Base-by-base conservation (phyloP, 1,140 invertebrate genomes). In the Hyposmocoma kahamanoa region DNA sequence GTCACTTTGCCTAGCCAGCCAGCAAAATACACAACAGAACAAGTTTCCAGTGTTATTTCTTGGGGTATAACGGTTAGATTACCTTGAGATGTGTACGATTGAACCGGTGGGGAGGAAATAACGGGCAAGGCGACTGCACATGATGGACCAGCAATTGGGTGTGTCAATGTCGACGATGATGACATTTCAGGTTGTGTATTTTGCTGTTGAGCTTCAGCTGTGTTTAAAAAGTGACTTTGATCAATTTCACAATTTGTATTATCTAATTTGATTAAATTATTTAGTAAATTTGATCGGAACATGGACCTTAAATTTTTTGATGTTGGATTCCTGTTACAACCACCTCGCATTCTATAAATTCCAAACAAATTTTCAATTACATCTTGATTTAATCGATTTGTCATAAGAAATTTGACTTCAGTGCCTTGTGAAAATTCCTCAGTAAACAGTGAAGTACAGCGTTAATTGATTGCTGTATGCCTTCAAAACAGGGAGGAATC, bases 341-440 rank as follows among this genome's bases (percentile, higher is more conserved):
- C 61, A 24, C 54, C 48, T 46, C 42, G 46, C 8, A 47, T 22
- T 32, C 58, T 36, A 34, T 52, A 51, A 17, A 59, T 49, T 11
- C 47, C 49, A 53, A 64, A 64, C 9, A 49, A 50, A 56, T 67
- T 67, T 56, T 67, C 64, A 28, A 67, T 42, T 9, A 47, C 32
- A 52, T 67, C 61, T 52, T 67, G 64, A 30, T 66, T 53, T 44
- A 47, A 24, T 58, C 57, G 11, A 55, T 30, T 22, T 44, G 42
- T 51, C 9, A 57, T 47, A 10, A 42, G 10, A 36, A 51, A 41
- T 51, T 57, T 47, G 49, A 30, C 39, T 46, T 30, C 20, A 56
- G 47, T 41, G 46, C 24, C 20, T 54, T 32, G 26, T 42, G 47
- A 30, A 41, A 42, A 42, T 47, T 52, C 42, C 44, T 53, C 51